Evolutionary conservation across 2,888 invertebrate species (phyloP).

Genomic region (Argyresthia albistria): DNA sequence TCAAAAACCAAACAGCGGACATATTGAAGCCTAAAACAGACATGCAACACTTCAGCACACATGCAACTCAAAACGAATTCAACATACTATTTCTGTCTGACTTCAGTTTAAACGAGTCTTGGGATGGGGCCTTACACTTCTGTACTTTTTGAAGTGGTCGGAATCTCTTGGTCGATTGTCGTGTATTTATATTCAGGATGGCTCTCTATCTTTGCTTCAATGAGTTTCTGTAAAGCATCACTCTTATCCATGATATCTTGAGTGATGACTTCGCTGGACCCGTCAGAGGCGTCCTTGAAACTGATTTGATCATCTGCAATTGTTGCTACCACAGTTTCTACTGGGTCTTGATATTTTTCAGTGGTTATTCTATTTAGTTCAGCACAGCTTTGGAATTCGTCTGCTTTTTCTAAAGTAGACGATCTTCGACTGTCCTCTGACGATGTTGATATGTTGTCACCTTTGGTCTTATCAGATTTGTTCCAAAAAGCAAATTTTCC

Average conservation of each 20-base stretch:
- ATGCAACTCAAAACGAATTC: constrained; percentile 30
- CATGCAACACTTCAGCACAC: constrained; percentile 4
- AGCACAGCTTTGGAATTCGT: constrained; percentile 40
- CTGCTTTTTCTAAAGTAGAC: constrained; percentile 32
- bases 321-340: constrained; percentile 9
- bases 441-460: constrained; percentile 31
- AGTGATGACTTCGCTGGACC: constrained; percentile 30
- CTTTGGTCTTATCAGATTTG: constrained; percentile 43
- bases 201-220: constrained; percentile 53
- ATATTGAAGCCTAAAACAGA: too few relatives aligned
- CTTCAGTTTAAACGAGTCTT: constrained; percentile 26
- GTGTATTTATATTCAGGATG: constrained; percentile 59
- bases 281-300: constrained; percentile 31
- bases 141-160: constrained; percentile 53
- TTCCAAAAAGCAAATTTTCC: constrained; percentile 72
- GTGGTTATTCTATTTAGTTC: constrained; percentile 20
- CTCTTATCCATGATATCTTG: constrained; percentile 52
- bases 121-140: constrained; percentile 44
- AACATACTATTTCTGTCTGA: constrained; percentile 50
- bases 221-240: constrained; percentile 50
- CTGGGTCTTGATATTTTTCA: constrained; percentile 1
- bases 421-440: constrained; percentile 44
- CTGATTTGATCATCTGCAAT: constrained; percentile 22
- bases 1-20: too few relatives aligned
- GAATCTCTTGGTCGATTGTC: constrained; percentile 42